Evolutionary conservation across 1,140 invertebrate genomes (phyloP), one percentile per base, ranked within the genome.

Genomic region (Aporrectodea caliginosa): DNA sequence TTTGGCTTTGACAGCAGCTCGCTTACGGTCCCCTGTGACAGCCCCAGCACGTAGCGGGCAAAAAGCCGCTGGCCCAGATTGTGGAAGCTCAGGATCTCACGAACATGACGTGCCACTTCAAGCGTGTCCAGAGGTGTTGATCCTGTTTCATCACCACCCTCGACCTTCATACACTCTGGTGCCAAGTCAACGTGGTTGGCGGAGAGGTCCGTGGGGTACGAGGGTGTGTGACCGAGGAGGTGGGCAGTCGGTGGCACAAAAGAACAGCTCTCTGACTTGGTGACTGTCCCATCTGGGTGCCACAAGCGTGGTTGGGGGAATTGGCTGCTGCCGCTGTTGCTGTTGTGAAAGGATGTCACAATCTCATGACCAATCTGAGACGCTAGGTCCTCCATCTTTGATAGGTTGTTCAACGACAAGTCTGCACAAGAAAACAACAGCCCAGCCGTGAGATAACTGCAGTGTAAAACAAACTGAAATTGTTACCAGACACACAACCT

Each of bases 1-100:
- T 99, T 98, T 1, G 98, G 98, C 87, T 99, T 99, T 74, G 97
- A 99, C 29, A 99, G 91, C 77, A 99, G 90, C 89, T 99, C 98
- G 79, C 95, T 97, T 27, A 99, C 96, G 6, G 98, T 99, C 32
- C 97, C 97, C 88, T 99, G 91, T 14, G 96, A 98, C 58, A 99
- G 90, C 0, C 97, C 96, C 70, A 99, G 92, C 1, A 99, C 95
- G 88, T 98, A 98, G 88, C 98, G 98, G 84, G 98, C 98, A 89
- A 99, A 99, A 70, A 99, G 90, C 80, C 98, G 91, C 89, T 99
- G 98, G 0, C 98, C 97, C 82, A 99, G 98, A 87, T 98, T 98
- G 89, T 98, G 95, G 81, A 96, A 94, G 16, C 94, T 96, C 1
- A 99, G 90, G 22, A 98, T 88, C 84, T 98, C 95, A 0, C 96